Percentiles rank a stretch among this genome's conserved stretches.
These are phyloP conservation scores for Monochamus alternatus DNA, from an alignment of 2,888 invertebrate genomes.

Conservation along the genomic window DNA sequence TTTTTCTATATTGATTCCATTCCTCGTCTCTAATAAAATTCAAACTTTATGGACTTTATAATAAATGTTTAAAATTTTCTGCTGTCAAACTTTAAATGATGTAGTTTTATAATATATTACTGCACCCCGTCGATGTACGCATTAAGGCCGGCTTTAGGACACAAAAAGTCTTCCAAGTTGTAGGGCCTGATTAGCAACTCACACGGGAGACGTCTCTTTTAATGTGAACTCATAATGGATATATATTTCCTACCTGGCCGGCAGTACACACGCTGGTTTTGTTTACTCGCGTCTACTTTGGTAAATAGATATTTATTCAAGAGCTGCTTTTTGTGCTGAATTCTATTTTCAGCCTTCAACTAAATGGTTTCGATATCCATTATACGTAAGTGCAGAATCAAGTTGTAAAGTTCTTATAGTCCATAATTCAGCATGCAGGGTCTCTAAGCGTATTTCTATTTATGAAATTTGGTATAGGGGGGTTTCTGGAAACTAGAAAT, in stretches of 20 bases:
- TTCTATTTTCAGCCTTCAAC: slow-evolving; percentile 45
- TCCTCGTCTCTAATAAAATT: slow-evolving; percentile 50
- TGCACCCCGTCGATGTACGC: slow-evolving; percentile 21
- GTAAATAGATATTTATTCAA: slow-evolving; percentile 52
- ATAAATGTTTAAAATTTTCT: slow-evolving; percentile 53
- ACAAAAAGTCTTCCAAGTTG: slow-evolving; percentile 22
- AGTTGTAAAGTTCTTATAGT: not conserved
- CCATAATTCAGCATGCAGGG: not conserved
- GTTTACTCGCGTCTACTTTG: slow-evolving; percentile 24
- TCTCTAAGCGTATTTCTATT: too few relatives aligned
- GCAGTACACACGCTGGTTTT: slow-evolving; percentile 19
- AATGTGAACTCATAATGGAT: slow-evolving; percentile 24
- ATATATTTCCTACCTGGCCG: slow-evolving; percentile 6
- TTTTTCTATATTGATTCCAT: slow-evolving; percentile 53
- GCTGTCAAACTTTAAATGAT: slow-evolving; percentile 55
- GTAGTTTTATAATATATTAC: slow-evolving; percentile 43
- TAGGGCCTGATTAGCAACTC: slow-evolving; percentile 22
- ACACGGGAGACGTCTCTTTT: slow-evolving; percentile 16
- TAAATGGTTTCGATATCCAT: slow-evolving; percentile 7
- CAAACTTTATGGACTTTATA: slow-evolving; percentile 51
- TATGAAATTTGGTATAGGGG: too few relatives aligned
- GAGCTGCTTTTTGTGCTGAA: slow-evolving; percentile 47
- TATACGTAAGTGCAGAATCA: slow-evolving; percentile 9
- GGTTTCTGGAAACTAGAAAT: too few relatives aligned
- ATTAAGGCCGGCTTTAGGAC: not conserved